Conservation (phyloP, 1,140 invertebrate species). For the Samia ricini region DNA sequence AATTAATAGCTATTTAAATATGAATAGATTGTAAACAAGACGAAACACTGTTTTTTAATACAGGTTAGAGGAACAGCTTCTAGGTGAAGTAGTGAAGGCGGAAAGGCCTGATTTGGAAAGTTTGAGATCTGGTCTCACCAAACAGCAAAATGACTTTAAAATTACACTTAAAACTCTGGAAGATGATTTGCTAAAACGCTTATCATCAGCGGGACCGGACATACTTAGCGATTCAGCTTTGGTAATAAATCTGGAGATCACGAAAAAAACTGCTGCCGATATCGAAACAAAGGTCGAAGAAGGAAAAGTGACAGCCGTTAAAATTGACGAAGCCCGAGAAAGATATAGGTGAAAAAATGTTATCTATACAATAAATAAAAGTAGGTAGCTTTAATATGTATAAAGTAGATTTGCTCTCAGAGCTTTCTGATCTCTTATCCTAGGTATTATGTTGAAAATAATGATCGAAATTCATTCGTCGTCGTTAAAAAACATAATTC, state of each 20-base stretch:
- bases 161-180: conserved; percentile 94
- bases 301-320: conserved; percentile 89
- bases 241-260: conserved; percentile 95
- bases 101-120: conserved; percentile 95
- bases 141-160: conserved; percentile 97
- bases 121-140: conserved; percentile 86
- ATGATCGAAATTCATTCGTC: too few species aligned
- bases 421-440: too few species aligned
- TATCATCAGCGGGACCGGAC: conserved; percentile 93
- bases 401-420: background rate
- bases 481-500: too few species aligned
- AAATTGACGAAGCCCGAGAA: conserved; percentile 95
- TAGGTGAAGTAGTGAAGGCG: conserved; percentile 95
- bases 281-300: conserved; percentile 92
- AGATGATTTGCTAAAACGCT: conserved; percentile 90
- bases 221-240: conserved; percentile 94
- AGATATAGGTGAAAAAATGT: conserved; percentile 80
- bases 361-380: background rate
- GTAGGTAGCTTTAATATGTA: background rate
- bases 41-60: background rate
- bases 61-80: conserved; percentile 92
- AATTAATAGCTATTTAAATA: background rate
- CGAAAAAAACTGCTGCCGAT: conserved; percentile 94
- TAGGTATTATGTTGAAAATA: too few species aligned
- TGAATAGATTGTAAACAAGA: background rate